Evolutionary conservation across 1,140 invertebrate species (phyloP).

Genomic region (Antheraea pernyi): DNA sequence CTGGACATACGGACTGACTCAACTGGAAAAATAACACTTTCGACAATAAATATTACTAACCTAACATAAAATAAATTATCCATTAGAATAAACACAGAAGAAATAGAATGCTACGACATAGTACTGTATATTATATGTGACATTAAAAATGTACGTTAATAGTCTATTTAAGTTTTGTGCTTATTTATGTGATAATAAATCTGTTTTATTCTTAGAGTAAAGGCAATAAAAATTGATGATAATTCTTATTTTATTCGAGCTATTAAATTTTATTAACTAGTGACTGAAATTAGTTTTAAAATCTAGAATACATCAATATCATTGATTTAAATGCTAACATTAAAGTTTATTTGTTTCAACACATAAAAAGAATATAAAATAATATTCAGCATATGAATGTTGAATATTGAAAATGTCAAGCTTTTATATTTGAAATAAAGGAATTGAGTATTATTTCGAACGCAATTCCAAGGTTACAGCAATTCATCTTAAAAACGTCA

Average conservation of each 20-base stretch:
- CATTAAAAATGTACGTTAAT: background rate
- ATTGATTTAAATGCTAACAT: background rate
- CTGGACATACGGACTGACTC: too few species aligned
- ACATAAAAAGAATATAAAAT: too few species aligned
- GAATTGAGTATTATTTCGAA: too few species aligned
- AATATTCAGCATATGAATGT: too few species aligned
- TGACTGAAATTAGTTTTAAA: background rate
- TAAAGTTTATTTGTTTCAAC: background rate
- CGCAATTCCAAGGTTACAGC: too few species aligned
- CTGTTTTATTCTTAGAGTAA: background rate
- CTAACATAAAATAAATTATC: too few species aligned
- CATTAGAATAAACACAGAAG: background rate
- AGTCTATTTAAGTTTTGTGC: background rate
- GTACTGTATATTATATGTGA: background rate
- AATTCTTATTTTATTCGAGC: background rate
- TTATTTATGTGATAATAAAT: slow-evolving; percentile 2
- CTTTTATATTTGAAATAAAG: too few species aligned
- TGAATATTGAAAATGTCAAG: too few species aligned
- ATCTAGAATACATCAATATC: background rate
- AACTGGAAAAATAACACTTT: too few species aligned
- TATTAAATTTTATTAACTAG: slow-evolving; percentile 1
- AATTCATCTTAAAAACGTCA: too few species aligned
- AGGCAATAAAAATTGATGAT: background rate
- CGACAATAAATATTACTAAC: too few species aligned
- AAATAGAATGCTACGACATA: too few species aligned